These are phyloP conservation scores for Troides oblongomaculatus DNA, from an alignment of 2,888 invertebrate species.

Conservation along the genomic window DNA sequence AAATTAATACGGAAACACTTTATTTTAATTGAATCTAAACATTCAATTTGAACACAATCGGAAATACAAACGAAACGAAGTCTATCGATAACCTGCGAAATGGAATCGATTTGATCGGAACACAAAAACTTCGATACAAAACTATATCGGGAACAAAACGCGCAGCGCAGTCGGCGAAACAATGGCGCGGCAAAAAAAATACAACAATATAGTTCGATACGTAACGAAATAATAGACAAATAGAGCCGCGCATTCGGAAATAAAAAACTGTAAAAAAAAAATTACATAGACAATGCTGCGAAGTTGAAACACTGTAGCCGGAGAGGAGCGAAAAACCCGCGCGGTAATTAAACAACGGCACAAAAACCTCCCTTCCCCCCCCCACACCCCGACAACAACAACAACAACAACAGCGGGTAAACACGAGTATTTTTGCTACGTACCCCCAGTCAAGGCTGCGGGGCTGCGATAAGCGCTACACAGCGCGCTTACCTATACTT, in stretches of 20 bases:
- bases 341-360: conserved; percentile 69
- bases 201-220: conserved; percentile 24
- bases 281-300: conserved; percentile 14
- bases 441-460: conserved; percentile 58
- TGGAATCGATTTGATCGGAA: too few species aligned
- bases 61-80: not conserved
- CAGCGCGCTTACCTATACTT: not conserved
- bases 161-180: not conserved
- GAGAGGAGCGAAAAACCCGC: conserved; percentile 47
- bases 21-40: too few species aligned
- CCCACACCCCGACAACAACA: conserved; percentile 37
- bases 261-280: conserved; percentile 21
- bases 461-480: conserved; percentile 57
- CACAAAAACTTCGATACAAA: too few species aligned
- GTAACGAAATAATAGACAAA: conserved; percentile 25
- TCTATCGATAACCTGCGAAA: not conserved
- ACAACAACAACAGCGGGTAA: conserved; percentile 57
- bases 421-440: conserved; percentile 73
- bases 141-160: not conserved
- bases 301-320: conserved; percentile 11
- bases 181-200: conserved; percentile 6
- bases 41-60: too few species aligned
- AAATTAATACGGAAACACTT: too few species aligned
- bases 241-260: conserved; percentile 23
- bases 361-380: conserved; percentile 46